Evolutionary conservation across 2,888 invertebrate species (phyloP).

Genomic region (Drosophila pegasa): DNA sequence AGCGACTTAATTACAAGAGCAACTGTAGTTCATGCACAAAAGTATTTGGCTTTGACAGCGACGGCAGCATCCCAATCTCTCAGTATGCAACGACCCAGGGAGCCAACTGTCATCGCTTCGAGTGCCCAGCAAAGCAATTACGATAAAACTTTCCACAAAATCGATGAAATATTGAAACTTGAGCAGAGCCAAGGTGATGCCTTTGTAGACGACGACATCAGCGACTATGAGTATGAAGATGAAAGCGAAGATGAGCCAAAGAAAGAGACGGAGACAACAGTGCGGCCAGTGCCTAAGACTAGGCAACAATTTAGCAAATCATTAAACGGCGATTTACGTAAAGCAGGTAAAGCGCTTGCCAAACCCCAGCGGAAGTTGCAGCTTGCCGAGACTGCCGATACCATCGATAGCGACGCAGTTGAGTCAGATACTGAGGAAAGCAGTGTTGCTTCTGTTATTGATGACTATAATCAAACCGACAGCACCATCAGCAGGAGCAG

Average conservation of each 20-base stretch:
- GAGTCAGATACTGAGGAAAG: slow-evolving; percentile 49
- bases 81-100: slow-evolving; percentile 16
- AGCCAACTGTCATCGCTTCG: slow-evolving; percentile 29
- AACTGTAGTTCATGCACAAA: slow-evolving; percentile 57
- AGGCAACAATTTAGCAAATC: slow-evolving; percentile 81
- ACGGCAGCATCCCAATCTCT: slow-evolving; percentile 22
- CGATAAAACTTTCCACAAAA: slow-evolving; percentile 75
- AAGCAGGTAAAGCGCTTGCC: slow-evolving; percentile 72
- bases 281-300: slow-evolving; percentile 28
- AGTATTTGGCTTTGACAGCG: slow-evolving; percentile 48
- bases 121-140: slow-evolving; percentile 47
- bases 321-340: slow-evolving; percentile 82
- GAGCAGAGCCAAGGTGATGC: slow-evolving; percentile 37
- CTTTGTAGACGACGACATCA: slow-evolving; percentile 53
- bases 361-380: slow-evolving; percentile 36
- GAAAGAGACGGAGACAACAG: slow-evolving; percentile 17
- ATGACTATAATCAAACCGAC: slow-evolving; percentile 81
- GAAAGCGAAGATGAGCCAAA: slow-evolving; percentile 31
- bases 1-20: slow-evolving; percentile 81
- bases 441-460: slow-evolving; percentile 66
- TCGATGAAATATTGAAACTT: slow-evolving; percentile 81
- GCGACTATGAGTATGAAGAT: slow-evolving; percentile 72
- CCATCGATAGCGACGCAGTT: slow-evolving; percentile 29
- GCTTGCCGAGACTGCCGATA: slow-evolving; percentile 35
- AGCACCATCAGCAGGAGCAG: slow-evolving; percentile 35